Percentiles rank a stretch among this genome's conserved stretches.
Evolutionary conservation across 2,113 vertebrate species (phyloP).

Genomic region (Lycaon pictus): DNA sequence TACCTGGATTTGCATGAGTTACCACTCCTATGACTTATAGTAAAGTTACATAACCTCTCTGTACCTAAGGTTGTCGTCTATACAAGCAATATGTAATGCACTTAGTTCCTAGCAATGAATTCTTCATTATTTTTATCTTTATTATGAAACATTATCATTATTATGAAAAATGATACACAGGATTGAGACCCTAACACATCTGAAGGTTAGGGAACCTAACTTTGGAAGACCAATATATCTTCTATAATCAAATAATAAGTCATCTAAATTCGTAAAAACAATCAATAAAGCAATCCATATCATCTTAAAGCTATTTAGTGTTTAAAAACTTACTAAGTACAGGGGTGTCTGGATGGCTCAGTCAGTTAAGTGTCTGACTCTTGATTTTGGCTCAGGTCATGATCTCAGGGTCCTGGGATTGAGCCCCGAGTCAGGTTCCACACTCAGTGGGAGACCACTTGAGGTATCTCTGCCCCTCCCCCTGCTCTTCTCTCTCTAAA

Average conservation of each 20-base stretch:
- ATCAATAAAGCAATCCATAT: background rate
- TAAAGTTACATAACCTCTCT: background rate
- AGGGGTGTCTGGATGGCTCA: background rate
- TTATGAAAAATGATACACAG: background rate
- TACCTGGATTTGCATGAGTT: background rate
- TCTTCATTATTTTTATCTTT: background rate
- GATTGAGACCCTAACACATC: background rate
- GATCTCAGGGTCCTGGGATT: no score
- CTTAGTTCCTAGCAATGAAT: background rate
- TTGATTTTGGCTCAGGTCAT: no score
- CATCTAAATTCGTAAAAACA: slow-evolving; percentile 12
- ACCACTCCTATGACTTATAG: background rate
- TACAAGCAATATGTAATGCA: background rate
- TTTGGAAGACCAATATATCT: background rate
- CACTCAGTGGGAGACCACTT: no score
- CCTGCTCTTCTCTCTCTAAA: no score
- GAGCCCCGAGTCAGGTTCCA: no score
- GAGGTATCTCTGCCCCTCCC: no score
- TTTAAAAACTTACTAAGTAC: background rate
- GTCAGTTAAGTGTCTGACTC: no score
- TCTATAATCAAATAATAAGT: background rate
- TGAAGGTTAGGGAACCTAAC: background rate
- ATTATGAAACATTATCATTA: background rate
- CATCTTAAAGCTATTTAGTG: background rate
- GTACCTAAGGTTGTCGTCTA: background rate